Base-by-base conservation (phyloP, 2,797 vertebrate genomes). In the Champsocephalus esox region DNA sequence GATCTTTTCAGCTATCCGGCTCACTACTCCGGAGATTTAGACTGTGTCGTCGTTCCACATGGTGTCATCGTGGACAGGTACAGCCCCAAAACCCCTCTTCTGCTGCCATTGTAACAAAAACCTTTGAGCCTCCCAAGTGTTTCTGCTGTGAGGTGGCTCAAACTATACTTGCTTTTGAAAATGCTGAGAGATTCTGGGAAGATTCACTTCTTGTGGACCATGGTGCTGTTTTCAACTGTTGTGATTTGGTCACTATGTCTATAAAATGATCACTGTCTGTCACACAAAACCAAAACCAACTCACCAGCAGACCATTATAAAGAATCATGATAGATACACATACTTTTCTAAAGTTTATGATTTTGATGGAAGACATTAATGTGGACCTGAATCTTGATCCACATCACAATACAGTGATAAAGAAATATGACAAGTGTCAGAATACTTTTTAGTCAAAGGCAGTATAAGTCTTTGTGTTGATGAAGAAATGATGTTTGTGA, bases 11-110 rank as follows among this genome's bases (percentile, higher is more conserved):
- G 90, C 43, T 96, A 95, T 14, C 96, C 97, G 2, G 91, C 95
- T 41, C 96, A 98, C 88, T 98, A 98, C 87, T 94, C 91, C 0
- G 95, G 95, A 78, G 97, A 98, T 78, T 83, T 98, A 89, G 96
- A 97, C 56, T 95, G 94, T 5, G 96, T 98, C 73, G 93, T 97
- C 81, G 94, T 98, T 69, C 97, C 97, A 5, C 97, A 98, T 0
- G 96, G 97, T 66, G 94, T 98, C 81, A 96, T 98, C 66, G 96
- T 97, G 92, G 96, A 97, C 95, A 96, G 97, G 96, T 98, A 93
- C 51, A 54, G 28, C 49, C 17, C 60, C 51, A 48, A 49, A n/a
- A 60, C 46, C 0, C 12, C 24, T 0, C 12, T 46, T 51, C 16
- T 48, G 34, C 32, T 12, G 54, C 8, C 3, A 49, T 16, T 66